These are phyloP conservation scores for Parelbella ahira DNA, from an alignment of 2,888 invertebrate species.

Conservation along the genomic window DNA sequence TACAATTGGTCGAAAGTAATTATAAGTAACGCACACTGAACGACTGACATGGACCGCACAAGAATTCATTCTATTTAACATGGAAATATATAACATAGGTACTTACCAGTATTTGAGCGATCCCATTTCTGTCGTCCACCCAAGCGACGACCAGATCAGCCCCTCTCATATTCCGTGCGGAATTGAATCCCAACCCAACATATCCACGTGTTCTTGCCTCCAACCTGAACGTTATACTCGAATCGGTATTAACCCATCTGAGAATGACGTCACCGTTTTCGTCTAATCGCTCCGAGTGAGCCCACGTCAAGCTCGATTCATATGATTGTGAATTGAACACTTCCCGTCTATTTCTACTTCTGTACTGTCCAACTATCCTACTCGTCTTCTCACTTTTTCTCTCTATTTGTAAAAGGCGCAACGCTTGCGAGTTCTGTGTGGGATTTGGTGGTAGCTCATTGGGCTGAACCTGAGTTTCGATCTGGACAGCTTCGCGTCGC, in stretches of 20 bases:
- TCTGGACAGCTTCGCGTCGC: slow-evolving; percentile 67
- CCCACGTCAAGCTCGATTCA: slow-evolving; percentile 76
- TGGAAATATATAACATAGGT: not conserved
- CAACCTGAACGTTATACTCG: slow-evolving; percentile 90
- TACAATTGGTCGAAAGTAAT: too few relatives aligned
- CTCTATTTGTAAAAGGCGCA: slow-evolving; percentile 52
- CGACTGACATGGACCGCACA: too few relatives aligned
- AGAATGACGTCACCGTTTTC: slow-evolving; percentile 78
- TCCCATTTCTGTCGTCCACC: slow-evolving; percentile 86
- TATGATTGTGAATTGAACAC: slow-evolving; percentile 69
- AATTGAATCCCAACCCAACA: slow-evolving; percentile 92
- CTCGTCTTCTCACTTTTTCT: slow-evolving; percentile 60
- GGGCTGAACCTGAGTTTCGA: slow-evolving; percentile 49
- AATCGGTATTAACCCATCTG: slow-evolving; percentile 87
- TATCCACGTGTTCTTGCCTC: slow-evolving; percentile 92
- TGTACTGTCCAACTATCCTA: slow-evolving; percentile 62
- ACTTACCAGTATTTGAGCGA: slow-evolving; percentile 90
- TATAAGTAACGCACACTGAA: too few relatives aligned
- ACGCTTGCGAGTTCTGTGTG: slow-evolving; percentile 50
- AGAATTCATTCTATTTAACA: too few relatives aligned
- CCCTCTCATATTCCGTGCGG: slow-evolving; percentile 88
- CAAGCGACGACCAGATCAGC: slow-evolving; percentile 94
- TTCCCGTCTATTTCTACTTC: slow-evolving; percentile 56
- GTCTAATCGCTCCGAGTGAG: slow-evolving; percentile 80
- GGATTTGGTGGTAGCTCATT: slow-evolving; percentile 59